phyloP scores from a whole-genome alignment of 2,797 vertebrate genomes.

The Ctenosaura bakeri region DNA sequence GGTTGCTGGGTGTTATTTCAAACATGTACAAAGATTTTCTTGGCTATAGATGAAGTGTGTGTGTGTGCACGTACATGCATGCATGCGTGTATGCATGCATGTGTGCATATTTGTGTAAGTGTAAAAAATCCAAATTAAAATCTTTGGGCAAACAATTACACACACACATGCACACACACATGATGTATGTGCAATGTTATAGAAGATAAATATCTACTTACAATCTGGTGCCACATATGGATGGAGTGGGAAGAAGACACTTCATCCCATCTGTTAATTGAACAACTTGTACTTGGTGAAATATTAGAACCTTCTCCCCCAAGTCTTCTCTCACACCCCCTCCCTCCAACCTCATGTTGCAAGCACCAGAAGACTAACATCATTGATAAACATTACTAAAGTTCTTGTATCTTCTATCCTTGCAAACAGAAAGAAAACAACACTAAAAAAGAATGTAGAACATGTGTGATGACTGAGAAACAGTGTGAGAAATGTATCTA shows the following conservation, averaged over 20 bases:
- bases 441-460: neutral
- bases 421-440: neutral
- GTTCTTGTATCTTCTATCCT: neutral
- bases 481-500: neutral
- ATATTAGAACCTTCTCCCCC: conserved; percentile 16
- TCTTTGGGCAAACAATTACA: conserved; percentile 13
- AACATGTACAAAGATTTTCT: neutral
- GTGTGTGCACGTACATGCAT: no score
- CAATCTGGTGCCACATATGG: conserved; percentile 44
- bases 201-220: conserved; percentile 33
- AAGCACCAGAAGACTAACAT: conserved; percentile 20
- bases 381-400: conserved; percentile 7
- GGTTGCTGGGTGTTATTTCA: neutral
- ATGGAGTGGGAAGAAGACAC: conserved; percentile 43
- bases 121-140: conserved; percentile 1
- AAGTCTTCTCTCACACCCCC: neutral
- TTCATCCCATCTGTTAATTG: conserved; percentile 44
- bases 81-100: no score
- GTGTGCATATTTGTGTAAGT: neutral
- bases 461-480: neutral
- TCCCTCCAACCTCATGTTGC: conserved; percentile 6
- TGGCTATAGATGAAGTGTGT: neutral
- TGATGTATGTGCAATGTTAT: conserved; percentile 1
- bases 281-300: conserved; percentile 38
- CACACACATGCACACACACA: neutral